These are phyloP conservation scores for Hydrozoanthus gracilis DNA, from an alignment of 92 coral and sea anemone genomes.

Conservation along the genomic window DNA sequence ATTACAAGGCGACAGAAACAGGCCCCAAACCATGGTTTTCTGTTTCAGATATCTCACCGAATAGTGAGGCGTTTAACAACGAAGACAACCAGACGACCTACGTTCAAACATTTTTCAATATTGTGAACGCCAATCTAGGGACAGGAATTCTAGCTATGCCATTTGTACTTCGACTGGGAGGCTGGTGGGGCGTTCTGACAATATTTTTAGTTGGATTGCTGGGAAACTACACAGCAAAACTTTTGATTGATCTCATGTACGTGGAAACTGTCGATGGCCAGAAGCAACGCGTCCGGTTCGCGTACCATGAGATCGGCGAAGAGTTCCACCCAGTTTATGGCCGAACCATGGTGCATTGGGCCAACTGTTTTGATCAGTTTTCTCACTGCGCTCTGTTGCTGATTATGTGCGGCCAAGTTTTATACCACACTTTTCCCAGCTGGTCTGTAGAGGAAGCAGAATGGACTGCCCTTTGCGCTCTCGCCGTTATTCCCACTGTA, in stretches of 20 bases:
- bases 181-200: slow-evolving; percentile 67
- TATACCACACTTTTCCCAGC: slow-evolving; percentile 63
- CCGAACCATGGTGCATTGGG: slow-evolving; percentile 58
- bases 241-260: slow-evolving; percentile 64
- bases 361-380: slow-evolving; percentile 69
- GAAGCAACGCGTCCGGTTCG: slow-evolving; percentile 56
- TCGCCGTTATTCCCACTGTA: slow-evolving; percentile 56
- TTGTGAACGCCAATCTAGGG: slow-evolving; percentile 68
- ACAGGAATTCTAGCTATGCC: slow-evolving; percentile 72
- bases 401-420: slow-evolving; percentile 64
- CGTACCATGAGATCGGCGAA: slow-evolving; percentile 65
- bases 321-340: slow-evolving; percentile 67
- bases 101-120: slow-evolving; percentile 65
- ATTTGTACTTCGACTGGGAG: slow-evolving; percentile 63
- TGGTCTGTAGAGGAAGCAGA: slow-evolving; percentile 57
- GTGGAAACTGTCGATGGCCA: slow-evolving; percentile 58
- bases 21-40: slow-evolving; percentile 66
- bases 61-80: slow-evolving; percentile 28
- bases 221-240: slow-evolving; percentile 67
- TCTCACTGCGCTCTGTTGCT: slow-evolving; percentile 64
- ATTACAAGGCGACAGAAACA: slow-evolving; percentile 22
- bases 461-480: slow-evolving; percentile 64
- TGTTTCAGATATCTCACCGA: slow-evolving; percentile 49
- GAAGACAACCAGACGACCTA: slow-evolving; percentile 58
- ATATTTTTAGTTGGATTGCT: slow-evolving; percentile 61